Evolutionary conservation across 2,888 invertebrate genomes (phyloP).

Genomic region (Spodoptera littoralis): DNA sequence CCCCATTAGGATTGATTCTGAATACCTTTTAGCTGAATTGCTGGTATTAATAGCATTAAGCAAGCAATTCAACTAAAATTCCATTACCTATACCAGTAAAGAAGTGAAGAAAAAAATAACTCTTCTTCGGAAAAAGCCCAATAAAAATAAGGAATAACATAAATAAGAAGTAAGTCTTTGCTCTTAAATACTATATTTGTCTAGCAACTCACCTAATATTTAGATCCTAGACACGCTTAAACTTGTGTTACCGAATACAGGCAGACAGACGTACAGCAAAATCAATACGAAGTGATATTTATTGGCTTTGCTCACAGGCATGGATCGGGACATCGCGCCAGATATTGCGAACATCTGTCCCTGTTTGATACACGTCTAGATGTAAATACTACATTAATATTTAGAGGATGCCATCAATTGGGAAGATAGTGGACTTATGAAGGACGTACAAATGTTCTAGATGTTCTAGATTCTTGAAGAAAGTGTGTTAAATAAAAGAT

Average conservation of each 20-base stretch:
- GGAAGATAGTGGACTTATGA: not conserved
- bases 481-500: too few relatives aligned
- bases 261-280: conserved; percentile 38
- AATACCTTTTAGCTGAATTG: too few relatives aligned
- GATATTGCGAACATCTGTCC: conserved; percentile 53
- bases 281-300: conserved; percentile 54
- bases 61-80: too few relatives aligned
- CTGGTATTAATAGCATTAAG: too few relatives aligned
- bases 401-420: conserved; percentile 8
- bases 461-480: too few relatives aligned
- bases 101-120: too few relatives aligned
- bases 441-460: too few relatives aligned
- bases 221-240: conserved; percentile 39
- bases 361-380: conserved; percentile 34
- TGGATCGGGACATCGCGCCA: conserved; percentile 31
- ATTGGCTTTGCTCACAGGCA: conserved; percentile 49
- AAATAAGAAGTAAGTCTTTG: too few relatives aligned
- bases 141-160: too few relatives aligned
- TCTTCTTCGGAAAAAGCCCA: too few relatives aligned
- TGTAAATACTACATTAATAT: conserved; percentile 35
- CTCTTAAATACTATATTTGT: not conserved
- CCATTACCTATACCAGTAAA: too few relatives aligned
- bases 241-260: conserved; percentile 28
- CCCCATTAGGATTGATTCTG: too few relatives aligned
- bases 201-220: not conserved